Percentiles rank a stretch among this genome's conserved stretches.
Conservation (phyloP, 2,888 invertebrate species). For the Phalera bucephala region DNA sequence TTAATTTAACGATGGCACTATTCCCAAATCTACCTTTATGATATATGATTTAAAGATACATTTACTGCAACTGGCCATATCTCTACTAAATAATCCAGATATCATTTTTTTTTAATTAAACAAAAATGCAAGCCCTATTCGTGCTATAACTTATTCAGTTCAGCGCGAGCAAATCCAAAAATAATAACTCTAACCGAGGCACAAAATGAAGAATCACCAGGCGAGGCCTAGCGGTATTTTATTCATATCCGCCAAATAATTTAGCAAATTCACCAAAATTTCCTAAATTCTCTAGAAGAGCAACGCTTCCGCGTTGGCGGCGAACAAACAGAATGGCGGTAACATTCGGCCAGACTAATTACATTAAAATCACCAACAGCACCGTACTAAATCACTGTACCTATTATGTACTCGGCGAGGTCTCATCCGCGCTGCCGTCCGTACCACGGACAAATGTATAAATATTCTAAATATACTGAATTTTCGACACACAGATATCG, state of each 20-base stretch:
- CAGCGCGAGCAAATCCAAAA: slow-evolving; percentile 1
- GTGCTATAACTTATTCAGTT: not conserved
- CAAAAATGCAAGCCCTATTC: no score
- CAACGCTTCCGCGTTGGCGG: slow-evolving; percentile 38
- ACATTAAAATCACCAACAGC: slow-evolving; percentile 68
- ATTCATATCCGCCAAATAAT: slow-evolving; percentile 36
- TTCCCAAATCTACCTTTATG: no score
- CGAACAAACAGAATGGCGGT: slow-evolving; percentile 59
- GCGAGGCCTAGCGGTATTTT: slow-evolving; percentile 19
- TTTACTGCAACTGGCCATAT: no score
- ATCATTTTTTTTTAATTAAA: no score
- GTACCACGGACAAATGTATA: slow-evolving; percentile 74
- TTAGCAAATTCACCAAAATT: slow-evolving; percentile 28
- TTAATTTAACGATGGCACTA: no score
- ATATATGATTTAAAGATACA: no score
- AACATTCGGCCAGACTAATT: slow-evolving; percentile 71
- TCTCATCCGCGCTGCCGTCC: slow-evolving; percentile 70
- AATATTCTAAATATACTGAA: slow-evolving; percentile 79
- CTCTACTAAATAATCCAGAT: no score
- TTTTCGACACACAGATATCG: slow-evolving; percentile 42
- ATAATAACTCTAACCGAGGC: slow-evolving; percentile 3
- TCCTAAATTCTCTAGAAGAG: slow-evolving; percentile 33
- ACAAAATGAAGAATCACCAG: slow-evolving; percentile 18
- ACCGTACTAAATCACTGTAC: slow-evolving; percentile 76
- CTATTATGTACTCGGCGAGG: slow-evolving; percentile 68